Evolutionary conservation across 2,888 invertebrate genomes (phyloP).

Genomic region (Tetanocera ferruginea): DNA sequence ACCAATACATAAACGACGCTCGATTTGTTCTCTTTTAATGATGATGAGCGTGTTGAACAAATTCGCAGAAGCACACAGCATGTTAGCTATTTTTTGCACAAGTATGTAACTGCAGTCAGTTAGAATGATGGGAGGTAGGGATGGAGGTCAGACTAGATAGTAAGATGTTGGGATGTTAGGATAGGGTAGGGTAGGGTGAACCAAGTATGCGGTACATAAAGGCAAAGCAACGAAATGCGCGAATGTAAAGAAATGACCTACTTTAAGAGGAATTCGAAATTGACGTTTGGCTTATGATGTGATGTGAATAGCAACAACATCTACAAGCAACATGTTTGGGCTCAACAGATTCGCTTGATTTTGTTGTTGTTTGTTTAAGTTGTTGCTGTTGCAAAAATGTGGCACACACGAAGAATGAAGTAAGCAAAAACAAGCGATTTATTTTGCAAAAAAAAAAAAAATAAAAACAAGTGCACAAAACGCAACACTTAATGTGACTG

Average conservation of each 20-base stretch:
- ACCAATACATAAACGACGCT: neutral
- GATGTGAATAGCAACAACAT: conserved; percentile 9
- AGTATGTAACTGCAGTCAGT: neutral
- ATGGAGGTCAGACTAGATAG: neutral
- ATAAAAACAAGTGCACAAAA: neutral
- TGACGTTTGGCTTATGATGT: conserved; percentile 35
- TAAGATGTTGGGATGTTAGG: neutral
- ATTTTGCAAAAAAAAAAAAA: neutral
- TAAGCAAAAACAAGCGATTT: neutral
- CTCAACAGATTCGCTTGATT: neutral
- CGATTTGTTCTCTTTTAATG: neutral
- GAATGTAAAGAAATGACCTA: conserved; percentile 37
- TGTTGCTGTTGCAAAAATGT: conserved; percentile 13
- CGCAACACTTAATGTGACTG: neutral
- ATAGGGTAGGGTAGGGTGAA: neutral
- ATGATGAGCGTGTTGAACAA: too few species aligned
- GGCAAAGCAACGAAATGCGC: neutral
- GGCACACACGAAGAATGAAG: conserved; percentile 12
- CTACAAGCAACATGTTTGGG: neutral
- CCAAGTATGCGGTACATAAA: neutral
- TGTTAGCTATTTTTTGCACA: too few species aligned
- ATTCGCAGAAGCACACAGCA: too few species aligned
- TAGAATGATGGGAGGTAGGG: neutral
- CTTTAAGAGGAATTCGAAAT: conserved; percentile 40
- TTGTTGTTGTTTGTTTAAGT: conserved; percentile 2